These are phyloP conservation scores for Oenanthe oenanthe DNA, from an alignment of 2,113 vertebrate genomes.

Conservation along the genomic window DNA sequence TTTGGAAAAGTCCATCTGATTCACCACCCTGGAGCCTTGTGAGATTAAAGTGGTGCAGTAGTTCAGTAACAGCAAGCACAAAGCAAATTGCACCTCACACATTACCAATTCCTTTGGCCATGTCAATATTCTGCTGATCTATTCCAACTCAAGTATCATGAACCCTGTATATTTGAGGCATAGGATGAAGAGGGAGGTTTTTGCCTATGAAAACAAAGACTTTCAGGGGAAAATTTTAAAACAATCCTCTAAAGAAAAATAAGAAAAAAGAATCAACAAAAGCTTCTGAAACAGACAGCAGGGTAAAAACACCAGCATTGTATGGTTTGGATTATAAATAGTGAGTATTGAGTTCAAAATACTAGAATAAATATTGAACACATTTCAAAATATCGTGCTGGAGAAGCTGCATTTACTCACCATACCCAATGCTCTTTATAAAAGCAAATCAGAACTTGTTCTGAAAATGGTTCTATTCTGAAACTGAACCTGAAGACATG, in stretches of 20 bases:
- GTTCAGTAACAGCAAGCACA: background rate
- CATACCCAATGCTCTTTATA: background rate
- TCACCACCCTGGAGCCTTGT: background rate
- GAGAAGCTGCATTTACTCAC: background rate
- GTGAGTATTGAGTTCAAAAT: background rate
- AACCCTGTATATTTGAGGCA: background rate
- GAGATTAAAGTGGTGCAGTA: background rate
- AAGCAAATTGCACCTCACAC: background rate
- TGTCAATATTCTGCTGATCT: background rate
- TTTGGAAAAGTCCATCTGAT: background rate
- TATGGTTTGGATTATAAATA: background rate
- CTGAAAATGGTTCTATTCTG: background rate
- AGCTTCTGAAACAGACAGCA: background rate
- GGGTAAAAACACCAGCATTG: background rate
- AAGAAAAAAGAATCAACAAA: background rate
- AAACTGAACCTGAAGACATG: background rate
- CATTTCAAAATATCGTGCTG: background rate
- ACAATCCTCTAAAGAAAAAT: background rate
- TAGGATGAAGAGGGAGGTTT: background rate
- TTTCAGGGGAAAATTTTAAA: background rate
- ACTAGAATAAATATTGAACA: background rate
- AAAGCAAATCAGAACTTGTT: background rate
- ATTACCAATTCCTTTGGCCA: background rate
- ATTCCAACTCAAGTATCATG: fast-evolving
- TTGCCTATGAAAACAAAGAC: background rate